Evolutionary conservation across 2,888 invertebrate species (phyloP), one percentile per base, ranked within the genome.

Genomic region (Drosophila longiperda): DNA sequence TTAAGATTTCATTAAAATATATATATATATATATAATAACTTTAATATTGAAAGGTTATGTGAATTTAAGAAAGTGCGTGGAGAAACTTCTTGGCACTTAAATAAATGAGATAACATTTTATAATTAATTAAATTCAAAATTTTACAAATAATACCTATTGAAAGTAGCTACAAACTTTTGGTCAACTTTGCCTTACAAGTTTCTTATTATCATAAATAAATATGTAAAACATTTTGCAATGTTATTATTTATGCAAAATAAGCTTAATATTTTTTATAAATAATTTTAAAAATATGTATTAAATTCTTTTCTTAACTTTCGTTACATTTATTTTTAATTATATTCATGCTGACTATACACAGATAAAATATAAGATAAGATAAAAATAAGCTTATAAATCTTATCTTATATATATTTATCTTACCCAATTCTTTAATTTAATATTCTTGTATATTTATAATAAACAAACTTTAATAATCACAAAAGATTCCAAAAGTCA

Each of bases 281-380:
- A 1, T 3, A 38, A 17, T 38, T 38, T 38, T 1, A 4, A 40
- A 9, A 40, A 9, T 9, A 40, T 40, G 4, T 0, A 4, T 0
- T 2, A n/a, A n/a, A 0, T 0, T n/a, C 1, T n/a, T 40, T 2
- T 40, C 5, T 11, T 40, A 11, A n/a, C 2, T 11, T 11, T n/a
- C 5, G 9, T 40, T 9, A 9, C 5, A 40, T n/a, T 9, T 40
- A 9, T 40, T n/a, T 40, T 9, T n/a, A 40, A 4, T n/a, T 9
- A 26, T 5, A n/a, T 1, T 4, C 36, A 1, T 7, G 7, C 6
- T 15, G 15, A 36, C 6, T 36, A 15, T 2, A 2, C 36, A 36
- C 7, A 36, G 36, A 7, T 7, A 36, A 36, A 2, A 15, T 7
- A n/a, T n/a, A n/a, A n/a, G n/a, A n/a, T n/a, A n/a, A n/a, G n/a